Conservation (phyloP, 1,140 invertebrate genomes). For the Ooceraea biroi region DNA sequence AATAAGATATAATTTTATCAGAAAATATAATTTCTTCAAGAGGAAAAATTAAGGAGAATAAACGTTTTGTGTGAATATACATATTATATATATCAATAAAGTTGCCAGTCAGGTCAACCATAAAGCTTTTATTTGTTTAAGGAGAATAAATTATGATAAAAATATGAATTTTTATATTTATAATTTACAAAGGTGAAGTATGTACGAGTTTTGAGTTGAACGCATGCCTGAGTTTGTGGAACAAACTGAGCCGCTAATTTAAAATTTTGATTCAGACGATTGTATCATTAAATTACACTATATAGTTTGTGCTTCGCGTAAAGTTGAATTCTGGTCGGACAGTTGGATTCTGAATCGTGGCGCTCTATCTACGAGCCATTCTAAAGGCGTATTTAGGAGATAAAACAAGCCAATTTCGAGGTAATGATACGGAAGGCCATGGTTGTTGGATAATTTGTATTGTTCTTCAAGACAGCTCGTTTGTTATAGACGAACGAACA, state of each 20-base stretch:
- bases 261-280: slow-evolving; percentile 44
- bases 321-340: slow-evolving; percentile 34
- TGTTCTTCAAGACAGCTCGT: slow-evolving; percentile 55
- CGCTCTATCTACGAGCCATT: slow-evolving; percentile 32
- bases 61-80: too few species aligned
- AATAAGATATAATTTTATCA: too few species aligned
- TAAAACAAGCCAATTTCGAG: slow-evolving; percentile 59
- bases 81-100: too few species aligned
- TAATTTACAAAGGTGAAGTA: neutral
- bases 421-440: slow-evolving; percentile 56
- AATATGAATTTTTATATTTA: neutral
- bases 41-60: too few species aligned
- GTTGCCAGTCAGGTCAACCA: too few species aligned
- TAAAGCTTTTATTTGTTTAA: too few species aligned
- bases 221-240: neutral
- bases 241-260: neutral
- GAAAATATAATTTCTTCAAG: too few species aligned
- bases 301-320: slow-evolving; percentile 26
- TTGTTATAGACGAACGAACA: slow-evolving; percentile 47
- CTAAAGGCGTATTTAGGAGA: slow-evolving; percentile 57
- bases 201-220: too few species aligned
- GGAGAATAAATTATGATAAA: too few species aligned
- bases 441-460: slow-evolving; percentile 60
- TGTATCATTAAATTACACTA: slow-evolving; percentile 18
- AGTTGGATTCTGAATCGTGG: slow-evolving; percentile 47